Conservation (phyloP, 2,113 vertebrate species). For the Amphiprion ocellaris region DNA sequence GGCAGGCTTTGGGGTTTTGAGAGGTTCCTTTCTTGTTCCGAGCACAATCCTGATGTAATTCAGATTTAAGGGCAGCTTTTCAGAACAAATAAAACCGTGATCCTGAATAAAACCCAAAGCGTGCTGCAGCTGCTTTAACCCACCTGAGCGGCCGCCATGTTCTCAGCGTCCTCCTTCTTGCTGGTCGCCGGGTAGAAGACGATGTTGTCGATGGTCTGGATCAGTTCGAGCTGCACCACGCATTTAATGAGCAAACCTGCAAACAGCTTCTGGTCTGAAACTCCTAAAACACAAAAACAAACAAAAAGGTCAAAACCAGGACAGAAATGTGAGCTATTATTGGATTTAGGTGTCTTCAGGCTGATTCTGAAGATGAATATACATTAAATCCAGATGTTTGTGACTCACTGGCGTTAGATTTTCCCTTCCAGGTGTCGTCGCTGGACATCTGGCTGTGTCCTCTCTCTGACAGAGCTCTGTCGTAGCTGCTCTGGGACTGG, state of each 20-base stretch:
- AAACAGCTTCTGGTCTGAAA: conserved; percentile 94
- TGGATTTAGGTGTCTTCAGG: no score
- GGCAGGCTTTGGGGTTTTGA: no score
- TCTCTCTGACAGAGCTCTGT: conserved; percentile 94
- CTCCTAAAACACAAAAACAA: conserved; percentile 64
- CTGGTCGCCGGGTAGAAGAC: conserved; percentile 97
- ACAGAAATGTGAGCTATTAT: no score
- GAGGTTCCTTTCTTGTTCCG: no score
- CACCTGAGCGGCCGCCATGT: conserved; percentile 96
- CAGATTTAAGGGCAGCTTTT: no score
- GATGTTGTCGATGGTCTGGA: conserved; percentile 98
- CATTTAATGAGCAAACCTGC: conserved; percentile 97
- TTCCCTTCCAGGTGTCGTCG: conserved; percentile 95
- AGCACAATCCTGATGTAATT: no score
- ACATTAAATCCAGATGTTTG: no score
- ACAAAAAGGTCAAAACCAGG: no score
- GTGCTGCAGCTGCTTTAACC: background rate
- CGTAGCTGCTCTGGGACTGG: conserved; percentile 95
- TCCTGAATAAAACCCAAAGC: no score
- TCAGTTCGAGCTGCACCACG: conserved; percentile 96
- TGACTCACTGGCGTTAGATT: conserved; percentile 83
- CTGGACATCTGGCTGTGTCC: conserved; percentile 97
- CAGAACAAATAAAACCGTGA: no score
- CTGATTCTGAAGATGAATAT: no score
- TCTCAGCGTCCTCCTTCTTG: conserved; percentile 97